Conservation (phyloP, 2,888 invertebrate genomes). For the Aleiodes alternator region DNA sequence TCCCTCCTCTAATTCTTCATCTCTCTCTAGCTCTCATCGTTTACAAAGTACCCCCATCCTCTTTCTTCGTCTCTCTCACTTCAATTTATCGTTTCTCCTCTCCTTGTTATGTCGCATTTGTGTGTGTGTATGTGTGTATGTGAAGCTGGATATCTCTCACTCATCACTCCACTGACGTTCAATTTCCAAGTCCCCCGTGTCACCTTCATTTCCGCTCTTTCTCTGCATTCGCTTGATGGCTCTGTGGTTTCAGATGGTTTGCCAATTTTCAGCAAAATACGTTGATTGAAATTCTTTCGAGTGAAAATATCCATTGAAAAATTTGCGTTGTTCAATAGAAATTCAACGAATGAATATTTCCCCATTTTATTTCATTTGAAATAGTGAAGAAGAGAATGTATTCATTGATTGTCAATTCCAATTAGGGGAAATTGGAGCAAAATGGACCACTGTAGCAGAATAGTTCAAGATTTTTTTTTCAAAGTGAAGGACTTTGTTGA, state of each 20-base stretch:
- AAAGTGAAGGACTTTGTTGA: too few relatives aligned
- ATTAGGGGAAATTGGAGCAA: not conserved
- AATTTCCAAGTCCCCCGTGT: slow-evolving; percentile 12
- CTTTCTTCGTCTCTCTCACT: slow-evolving; percentile 15
- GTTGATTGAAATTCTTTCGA: slow-evolving; percentile 41
- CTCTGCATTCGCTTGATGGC: slow-evolving; percentile 21
- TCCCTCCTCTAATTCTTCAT: not conserved
- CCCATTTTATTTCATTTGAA: too few relatives aligned
- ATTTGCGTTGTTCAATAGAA: not conserved
- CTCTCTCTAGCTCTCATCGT: not conserved
- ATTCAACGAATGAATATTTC: not conserved
- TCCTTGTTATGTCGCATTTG: slow-evolving; percentile 48
- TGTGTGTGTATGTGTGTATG: too few relatives aligned
- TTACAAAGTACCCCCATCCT: slow-evolving; percentile 27
- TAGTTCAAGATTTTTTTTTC: too few relatives aligned
- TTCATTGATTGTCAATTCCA: not conserved
- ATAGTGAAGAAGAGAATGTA: not conserved
- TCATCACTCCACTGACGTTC: slow-evolving; percentile 22
- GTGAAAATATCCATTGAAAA: not conserved
- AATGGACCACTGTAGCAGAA: too few relatives aligned
- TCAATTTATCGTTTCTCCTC: slow-evolving; percentile 38
- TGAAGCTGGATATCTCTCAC: slow-evolving; percentile 28
- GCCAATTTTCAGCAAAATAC: slow-evolving; percentile 36
- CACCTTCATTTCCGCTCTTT: slow-evolving; percentile 28
- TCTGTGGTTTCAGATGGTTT: slow-evolving; percentile 30